Conservation (phyloP, 2,113 vertebrate species). For the Thomomys bottae region DNA sequence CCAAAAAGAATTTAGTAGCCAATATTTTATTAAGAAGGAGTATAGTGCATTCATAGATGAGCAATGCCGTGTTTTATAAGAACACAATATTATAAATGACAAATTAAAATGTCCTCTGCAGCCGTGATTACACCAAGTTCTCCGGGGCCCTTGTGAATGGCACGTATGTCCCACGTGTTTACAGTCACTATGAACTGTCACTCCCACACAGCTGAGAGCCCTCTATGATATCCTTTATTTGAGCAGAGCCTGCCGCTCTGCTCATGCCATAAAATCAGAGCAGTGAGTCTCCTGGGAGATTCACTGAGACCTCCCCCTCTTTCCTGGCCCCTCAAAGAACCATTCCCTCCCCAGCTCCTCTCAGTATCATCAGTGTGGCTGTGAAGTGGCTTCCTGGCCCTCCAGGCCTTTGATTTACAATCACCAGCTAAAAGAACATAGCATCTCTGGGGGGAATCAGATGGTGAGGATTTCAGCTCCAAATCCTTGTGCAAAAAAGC, state of each 20-base stretch:
- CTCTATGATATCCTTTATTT: neutral
- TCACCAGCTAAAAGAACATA: neutral
- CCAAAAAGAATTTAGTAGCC: neutral
- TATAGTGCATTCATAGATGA: neutral
- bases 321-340: neutral
- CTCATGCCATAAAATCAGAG: neutral
- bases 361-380: neutral
- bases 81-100: neutral
- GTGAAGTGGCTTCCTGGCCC: neutral
- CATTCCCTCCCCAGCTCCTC: neutral
- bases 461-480: neutral
- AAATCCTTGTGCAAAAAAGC: neutral
- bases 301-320: neutral
- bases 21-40: neutral
- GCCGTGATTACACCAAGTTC: too few species aligned
- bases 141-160: too few species aligned
- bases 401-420: conserved; percentile 19
- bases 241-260: neutral
- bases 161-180: too few species aligned
- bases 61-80: neutral
- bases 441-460: neutral
- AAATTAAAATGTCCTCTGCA: neutral
- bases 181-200: accelerated
- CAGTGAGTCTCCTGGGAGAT: neutral
- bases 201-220: neutral